phyloP scores from a whole-genome alignment of 2,113 vertebrate genomes.

The Silurus meridionalis region DNA sequence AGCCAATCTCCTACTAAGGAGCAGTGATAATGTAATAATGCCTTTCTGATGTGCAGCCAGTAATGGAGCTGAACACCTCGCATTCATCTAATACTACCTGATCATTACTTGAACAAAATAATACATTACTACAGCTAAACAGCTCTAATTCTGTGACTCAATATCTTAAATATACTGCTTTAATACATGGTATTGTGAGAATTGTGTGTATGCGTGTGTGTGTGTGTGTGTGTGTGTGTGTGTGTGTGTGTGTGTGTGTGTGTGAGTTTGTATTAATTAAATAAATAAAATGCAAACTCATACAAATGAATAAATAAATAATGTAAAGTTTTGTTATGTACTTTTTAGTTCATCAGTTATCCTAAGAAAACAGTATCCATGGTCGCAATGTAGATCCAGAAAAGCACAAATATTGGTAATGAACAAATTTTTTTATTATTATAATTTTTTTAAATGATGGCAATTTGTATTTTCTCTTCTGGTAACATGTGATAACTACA shows the following conservation, averaged over 20 bases:
- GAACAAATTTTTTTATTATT: neutral
- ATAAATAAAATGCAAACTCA: too few relatives aligned
- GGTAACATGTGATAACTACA: slow-evolving; percentile 16
- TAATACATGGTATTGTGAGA: slow-evolving; percentile 21
- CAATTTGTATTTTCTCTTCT: slow-evolving; percentile 10
- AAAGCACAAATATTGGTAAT: slow-evolving; percentile 26
- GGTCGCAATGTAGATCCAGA: neutral
- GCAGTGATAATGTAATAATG: slow-evolving; percentile 93
- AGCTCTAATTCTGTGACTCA: slow-evolving; percentile 61
- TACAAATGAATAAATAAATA: too few relatives aligned
- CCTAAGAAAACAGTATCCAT: neutral
- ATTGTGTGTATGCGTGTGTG: slow-evolving; percentile 6
- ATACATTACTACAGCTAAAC: slow-evolving; percentile 75
- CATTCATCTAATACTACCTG: slow-evolving; percentile 87
- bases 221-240: slow-evolving; percentile 9
- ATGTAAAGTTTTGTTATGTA: too few relatives aligned
- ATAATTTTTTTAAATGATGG: neutral
- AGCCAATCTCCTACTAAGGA: slow-evolving; percentile 90
- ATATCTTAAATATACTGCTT: slow-evolving; percentile 49
- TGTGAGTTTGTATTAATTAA: too few relatives aligned
- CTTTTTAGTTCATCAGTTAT: neutral
- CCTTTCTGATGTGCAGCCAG: slow-evolving; percentile 88
- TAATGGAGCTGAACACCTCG: slow-evolving; percentile 92
- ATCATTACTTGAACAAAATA: slow-evolving; percentile 84
- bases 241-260: too few relatives aligned